Base-by-base conservation (phyloP, 2,797 vertebrate species). In the Enteromius treurensis region DNA sequence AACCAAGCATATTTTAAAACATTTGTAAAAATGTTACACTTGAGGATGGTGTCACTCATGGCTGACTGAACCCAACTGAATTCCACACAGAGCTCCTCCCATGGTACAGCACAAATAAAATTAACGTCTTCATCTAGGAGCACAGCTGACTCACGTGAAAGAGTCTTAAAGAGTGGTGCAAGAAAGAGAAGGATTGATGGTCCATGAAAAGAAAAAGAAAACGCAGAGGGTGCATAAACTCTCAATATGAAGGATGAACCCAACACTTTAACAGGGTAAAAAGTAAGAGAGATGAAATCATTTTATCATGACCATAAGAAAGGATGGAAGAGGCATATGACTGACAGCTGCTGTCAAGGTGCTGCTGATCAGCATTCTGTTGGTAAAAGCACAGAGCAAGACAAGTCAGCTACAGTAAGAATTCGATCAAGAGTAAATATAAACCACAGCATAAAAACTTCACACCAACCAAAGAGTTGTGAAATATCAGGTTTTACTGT, bases 341-440 rank as follows among this genome's bases (percentile, higher is more conserved):
- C n/a, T 85, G 77, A 75, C 77, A 68, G 69, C 60, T 58, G 55
- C 55, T 23, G 55, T 60, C 6, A n/a, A 14, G 29, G 14, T 15
- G 32, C 32, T 37, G 15, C 15, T 45, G 67, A 81, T 58, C 34
- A 53, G n/a, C 68, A 51, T 70, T 42, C 15, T 37, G 37, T 15
- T 42, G 23, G 34, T 58, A 23, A 71, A 29, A 58, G 34, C 23
- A 21, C 21, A 69, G 65, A 19, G 45, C 49, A 15, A 21, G 49
- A 32, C 37, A 7, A 37, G 49, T 67, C 37, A 21, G 70, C 62
- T 70, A 23, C 64, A 76, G 21, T 55, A 37, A 68, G 65, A 68
- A 65, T 65, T 34, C 40, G 34, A 68, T 70, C 21, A 70, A 70
- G 13, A n/a, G 11, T n/a, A 45, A 70, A 70, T 69, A 69, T 69